Evolutionary conservation across 2,113 vertebrate species (phyloP).

Genomic region (Brachyhypopomus occidentalis): DNA sequence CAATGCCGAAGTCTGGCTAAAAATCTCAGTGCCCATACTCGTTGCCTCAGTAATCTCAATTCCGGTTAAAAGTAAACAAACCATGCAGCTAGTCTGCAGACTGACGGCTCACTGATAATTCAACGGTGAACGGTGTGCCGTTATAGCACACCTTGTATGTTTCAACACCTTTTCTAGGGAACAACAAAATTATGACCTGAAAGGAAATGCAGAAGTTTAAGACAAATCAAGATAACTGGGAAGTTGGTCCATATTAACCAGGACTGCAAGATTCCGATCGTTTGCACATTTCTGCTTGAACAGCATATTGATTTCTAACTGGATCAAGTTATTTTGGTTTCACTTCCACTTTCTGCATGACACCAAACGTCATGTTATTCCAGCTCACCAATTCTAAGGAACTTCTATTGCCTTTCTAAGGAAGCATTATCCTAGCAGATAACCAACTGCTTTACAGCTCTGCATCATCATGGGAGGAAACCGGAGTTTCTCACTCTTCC

Average conservation of each 20-base stretch:
- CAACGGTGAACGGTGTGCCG: neutral
- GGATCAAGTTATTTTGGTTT: neutral
- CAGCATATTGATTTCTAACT: constrained; percentile 1
- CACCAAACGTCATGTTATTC: neutral
- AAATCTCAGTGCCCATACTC: neutral
- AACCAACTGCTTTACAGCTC: neutral
- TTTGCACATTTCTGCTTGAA: neutral
- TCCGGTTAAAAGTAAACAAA: neutral
- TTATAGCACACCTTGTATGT: neutral
- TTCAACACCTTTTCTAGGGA: neutral
- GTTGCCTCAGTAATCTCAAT: constrained; percentile 1
- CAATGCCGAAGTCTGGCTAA: neutral
- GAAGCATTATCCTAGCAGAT: neutral
- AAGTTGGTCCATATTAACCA: neutral
- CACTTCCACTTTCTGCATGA: neutral
- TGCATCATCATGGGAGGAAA: neutral
- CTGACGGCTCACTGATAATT: neutral
- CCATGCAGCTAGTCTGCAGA: neutral
- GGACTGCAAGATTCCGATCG: neutral
- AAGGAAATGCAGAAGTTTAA: neutral
- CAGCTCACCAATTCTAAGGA: neutral
- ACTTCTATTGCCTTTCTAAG: neutral
- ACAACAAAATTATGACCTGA: neutral
- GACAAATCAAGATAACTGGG: neutral
- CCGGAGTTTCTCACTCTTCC: neutral